phyloP scores from a whole-genome alignment of 2,888 invertebrate species.

The Pheosia tremula region DNA sequence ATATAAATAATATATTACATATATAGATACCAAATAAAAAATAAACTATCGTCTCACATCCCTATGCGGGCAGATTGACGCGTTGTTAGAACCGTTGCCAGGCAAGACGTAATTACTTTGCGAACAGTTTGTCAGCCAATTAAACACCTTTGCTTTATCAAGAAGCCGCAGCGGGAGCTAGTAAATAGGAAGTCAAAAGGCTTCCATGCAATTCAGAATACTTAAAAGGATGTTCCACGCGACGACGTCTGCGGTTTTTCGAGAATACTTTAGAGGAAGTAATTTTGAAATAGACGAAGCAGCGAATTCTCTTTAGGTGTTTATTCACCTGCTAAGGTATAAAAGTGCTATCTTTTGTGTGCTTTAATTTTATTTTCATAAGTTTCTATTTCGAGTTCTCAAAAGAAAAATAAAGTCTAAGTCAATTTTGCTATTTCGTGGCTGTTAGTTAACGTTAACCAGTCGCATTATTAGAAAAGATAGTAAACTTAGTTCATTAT shows the following conservation, averaged over 20 bases:
- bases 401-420: no score
- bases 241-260: conserved; percentile 29
- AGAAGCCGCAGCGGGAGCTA: conserved; percentile 66
- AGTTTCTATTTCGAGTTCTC: no score
- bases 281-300: conserved; percentile 11
- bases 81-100: conserved; percentile 73
- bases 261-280: conserved; percentile 1
- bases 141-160: conserved; percentile 85
- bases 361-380: no score
- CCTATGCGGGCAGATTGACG: conserved; percentile 69
- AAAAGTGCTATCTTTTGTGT: no score
- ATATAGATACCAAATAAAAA: not conserved
- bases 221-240: conserved; percentile 28
- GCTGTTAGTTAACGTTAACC: no score
- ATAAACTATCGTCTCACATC: conserved; percentile 39
- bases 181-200: conserved; percentile 49
- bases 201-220: conserved; percentile 50
- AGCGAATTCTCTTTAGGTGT: not conserved
- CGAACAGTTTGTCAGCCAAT: conserved; percentile 83
- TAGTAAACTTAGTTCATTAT: no score
- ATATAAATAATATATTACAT: not conserved
- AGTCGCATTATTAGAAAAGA: no score
- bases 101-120: conserved; percentile 80
- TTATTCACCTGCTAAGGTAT: not conserved
- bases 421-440: no score